Conservation (phyloP, 2,113 vertebrate species). For the Microcebus ravelobensis region DNA sequence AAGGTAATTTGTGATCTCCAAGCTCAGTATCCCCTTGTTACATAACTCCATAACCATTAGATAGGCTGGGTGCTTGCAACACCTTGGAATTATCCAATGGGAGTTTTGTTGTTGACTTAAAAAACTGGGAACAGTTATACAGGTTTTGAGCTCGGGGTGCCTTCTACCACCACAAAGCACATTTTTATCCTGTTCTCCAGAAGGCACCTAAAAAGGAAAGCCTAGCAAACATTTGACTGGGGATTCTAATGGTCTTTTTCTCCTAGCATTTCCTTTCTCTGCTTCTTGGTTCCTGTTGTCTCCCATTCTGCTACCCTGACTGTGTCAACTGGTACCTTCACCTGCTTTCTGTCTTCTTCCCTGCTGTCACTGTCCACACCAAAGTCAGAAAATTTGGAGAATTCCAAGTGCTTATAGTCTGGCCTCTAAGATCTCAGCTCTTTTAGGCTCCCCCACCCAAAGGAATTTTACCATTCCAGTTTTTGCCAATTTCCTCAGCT, state of each 20-base stretch:
- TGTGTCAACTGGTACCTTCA: not conserved
- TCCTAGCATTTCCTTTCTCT: not conserved
- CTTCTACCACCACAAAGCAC: not conserved
- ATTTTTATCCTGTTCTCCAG: not conserved
- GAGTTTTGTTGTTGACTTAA: not conserved
- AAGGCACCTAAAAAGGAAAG: not conserved
- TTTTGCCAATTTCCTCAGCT: not conserved
- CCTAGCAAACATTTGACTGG: not conserved
- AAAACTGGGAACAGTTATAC: not conserved
- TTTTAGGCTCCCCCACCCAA: not conserved
- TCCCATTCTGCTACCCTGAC: not conserved
- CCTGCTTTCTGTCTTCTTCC: not conserved
- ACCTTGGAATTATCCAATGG: not conserved
- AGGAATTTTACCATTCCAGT: conserved; percentile 19
- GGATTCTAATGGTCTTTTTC: not conserved
- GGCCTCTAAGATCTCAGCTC: not conserved
- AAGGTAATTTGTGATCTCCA: not conserved
- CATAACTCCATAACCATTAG: not conserved
- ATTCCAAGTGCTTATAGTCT: not conserved
- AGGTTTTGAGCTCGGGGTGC: not conserved
- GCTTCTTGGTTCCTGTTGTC: not conserved
- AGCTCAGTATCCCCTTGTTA: not conserved
- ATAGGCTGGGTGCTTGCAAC: not conserved
- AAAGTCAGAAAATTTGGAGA: not conserved
- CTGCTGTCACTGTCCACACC: not conserved